Base-by-base conservation (phyloP, 2,888 invertebrate species). In the Crocallis elinguaria region DNA sequence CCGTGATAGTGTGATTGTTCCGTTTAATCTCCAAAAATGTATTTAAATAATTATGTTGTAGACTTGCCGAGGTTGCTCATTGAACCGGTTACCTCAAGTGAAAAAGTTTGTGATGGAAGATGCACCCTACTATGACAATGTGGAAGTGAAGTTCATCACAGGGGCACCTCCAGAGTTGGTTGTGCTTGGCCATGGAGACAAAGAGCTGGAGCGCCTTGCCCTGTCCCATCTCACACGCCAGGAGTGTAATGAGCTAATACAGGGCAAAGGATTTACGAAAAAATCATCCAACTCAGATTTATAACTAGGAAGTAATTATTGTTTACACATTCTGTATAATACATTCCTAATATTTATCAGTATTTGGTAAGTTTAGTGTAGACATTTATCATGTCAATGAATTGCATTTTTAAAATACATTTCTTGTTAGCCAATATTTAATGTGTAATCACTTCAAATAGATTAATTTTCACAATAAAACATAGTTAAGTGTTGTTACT, bases 1-100 rank as follows among this genome's bases (percentile, higher is more conserved):
- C n/a, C n/a, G n/a, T n/a, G n/a, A n/a, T n/a, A n/a, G n/a, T n/a
- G n/a, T n/a, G n/a, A n/a, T n/a, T n/a, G n/a, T n/a, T n/a, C n/a
- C n/a, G n/a, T n/a, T n/a, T n/a, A n/a, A n/a, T n/a, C n/a, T n/a
- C n/a, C n/a, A n/a, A n/a, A n/a, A n/a, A n/a, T n/a, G n/a, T n/a
- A n/a, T 21, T n/a, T 45, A 14, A n/a, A 12, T 6, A 9, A 37
- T 37, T 23, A n/a, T 41, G 39, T 71, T 77, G n/a, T 81, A 95
- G 95, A 95, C 93, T 68, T 95, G 95, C 78, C 88, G 93, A 66
- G 94, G 95, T 36, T 95, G 95, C 73, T 92, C 93, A 1, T 75
- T 95, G 48, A 95, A 95, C 68, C 88, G 94, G 48, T 84, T 95
- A 30, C 92, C 93, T 0, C 94, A 95, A 69, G 93, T 95, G 5